Percentiles rank a stretch among this genome's conserved stretches.
Evolutionary conservation across 2,797 vertebrate genomes (phyloP).

Genomic region (Botia kubotai): DNA sequence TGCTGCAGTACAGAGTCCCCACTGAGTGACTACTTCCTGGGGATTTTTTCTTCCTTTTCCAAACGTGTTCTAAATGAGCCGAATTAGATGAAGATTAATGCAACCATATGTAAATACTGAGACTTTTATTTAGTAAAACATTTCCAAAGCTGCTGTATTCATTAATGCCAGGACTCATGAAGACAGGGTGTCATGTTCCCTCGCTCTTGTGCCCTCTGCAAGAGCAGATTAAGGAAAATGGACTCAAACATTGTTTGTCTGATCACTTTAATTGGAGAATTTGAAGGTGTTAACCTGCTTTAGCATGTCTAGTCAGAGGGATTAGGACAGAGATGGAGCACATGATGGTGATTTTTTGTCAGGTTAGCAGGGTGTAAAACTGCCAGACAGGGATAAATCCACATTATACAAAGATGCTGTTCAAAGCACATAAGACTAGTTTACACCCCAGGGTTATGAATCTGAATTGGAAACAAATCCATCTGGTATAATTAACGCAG

Average conservation of each 20-base stretch:
- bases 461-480: constrained; percentile 12
- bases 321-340: constrained; percentile 61
- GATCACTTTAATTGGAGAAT: constrained; percentile 62
- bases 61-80: not conserved
- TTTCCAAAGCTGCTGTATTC: constrained; percentile 12
- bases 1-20: constrained; percentile 71
- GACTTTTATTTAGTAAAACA: not conserved
- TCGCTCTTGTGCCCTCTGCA: constrained; percentile 33
- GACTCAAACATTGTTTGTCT: constrained; percentile 57
- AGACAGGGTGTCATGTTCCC: constrained; percentile 23
- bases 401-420: constrained; percentile 24
- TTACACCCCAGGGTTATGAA: constrained; percentile 4
- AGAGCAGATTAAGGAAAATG: constrained; percentile 47
- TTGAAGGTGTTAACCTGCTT: constrained; percentile 52
- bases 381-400: constrained; percentile 33
- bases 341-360: constrained; percentile 63
- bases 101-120: not conserved
- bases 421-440: constrained; percentile 6
- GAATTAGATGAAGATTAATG: not conserved
- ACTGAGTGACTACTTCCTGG: not conserved
- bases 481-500: not conserved
- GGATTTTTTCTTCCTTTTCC: not conserved
- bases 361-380: constrained; percentile 57
- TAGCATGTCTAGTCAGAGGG: constrained; percentile 58
- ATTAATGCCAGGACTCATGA: constrained; percentile 9